Evolutionary conservation across 2,797 vertebrate species (phyloP).

Genomic region (Periparus ater): DNA sequence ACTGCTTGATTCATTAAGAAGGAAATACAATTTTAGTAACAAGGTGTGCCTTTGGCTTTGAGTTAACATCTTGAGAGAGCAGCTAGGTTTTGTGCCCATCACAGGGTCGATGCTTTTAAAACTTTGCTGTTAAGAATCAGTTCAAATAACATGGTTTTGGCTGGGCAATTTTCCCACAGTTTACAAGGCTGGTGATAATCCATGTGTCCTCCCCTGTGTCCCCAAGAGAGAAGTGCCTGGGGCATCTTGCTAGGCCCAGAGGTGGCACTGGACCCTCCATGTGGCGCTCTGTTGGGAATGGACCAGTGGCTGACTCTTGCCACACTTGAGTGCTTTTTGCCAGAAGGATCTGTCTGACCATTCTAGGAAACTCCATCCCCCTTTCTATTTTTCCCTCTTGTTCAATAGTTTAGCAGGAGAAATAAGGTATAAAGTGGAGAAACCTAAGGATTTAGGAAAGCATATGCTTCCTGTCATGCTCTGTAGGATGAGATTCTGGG

Average conservation of each 20-base stretch:
- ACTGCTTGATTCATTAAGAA: constrained; percentile 9
- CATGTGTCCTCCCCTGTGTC: rapidly evolving
- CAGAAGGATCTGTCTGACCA: background rate
- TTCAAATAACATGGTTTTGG: background rate
- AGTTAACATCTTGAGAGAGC: background rate
- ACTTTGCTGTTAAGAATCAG: background rate
- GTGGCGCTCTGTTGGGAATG: background rate
- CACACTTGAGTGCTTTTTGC: background rate
- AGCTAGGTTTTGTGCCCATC: background rate
- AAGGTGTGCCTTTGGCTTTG: constrained; percentile 5
- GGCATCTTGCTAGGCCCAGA: background rate
- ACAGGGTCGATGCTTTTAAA: background rate
- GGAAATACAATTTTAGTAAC: background rate
- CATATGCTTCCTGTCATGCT: rapidly evolving
- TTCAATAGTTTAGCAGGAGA: background rate
- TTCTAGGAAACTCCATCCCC: background rate
- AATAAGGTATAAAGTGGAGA: background rate
- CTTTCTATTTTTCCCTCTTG: background rate
- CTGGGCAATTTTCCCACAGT: background rate
- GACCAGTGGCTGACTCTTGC: background rate
- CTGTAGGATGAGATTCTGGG: background rate
- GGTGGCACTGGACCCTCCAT: background rate
- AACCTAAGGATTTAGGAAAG: background rate
- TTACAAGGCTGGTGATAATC: rapidly evolving
- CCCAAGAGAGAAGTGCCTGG: background rate